Evolutionary conservation across 1,140 invertebrate species (phyloP).

Genomic region (Drosophila hydei): DNA sequence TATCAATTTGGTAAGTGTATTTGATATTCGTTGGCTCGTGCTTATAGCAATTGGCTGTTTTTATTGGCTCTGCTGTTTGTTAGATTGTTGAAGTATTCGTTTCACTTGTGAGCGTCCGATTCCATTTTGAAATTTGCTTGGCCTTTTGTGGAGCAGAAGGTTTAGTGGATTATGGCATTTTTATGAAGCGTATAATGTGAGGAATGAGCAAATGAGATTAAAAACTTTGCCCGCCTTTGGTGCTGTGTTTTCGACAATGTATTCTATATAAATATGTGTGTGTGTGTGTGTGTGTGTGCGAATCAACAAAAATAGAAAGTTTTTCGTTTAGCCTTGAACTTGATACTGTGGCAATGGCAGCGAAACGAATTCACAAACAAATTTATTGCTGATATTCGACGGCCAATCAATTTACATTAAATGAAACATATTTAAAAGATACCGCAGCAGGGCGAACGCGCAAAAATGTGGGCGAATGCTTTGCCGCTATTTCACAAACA

Average conservation of each 20-base stretch:
- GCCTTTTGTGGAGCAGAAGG: conserved; percentile 47
- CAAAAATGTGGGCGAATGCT: conserved; percentile 44
- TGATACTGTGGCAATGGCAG: conserved; percentile 54
- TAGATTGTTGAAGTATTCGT: conserved; percentile 53
- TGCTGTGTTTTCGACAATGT: conserved; percentile 14
- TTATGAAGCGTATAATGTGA: conserved; percentile 73
- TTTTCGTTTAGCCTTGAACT: conserved; percentile 28
- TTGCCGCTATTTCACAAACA: conserved; percentile 61
- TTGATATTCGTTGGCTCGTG: background rate
- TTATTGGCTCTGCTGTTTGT: conserved; percentile 52
- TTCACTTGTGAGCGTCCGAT: conserved; percentile 50
- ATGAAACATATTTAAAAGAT: conserved; percentile 44
- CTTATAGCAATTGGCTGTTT: conserved; percentile 11
- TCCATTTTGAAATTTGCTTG: conserved; percentile 32
- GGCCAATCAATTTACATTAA: conserved; percentile 82
- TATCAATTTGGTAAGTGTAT: conserved; percentile 7
- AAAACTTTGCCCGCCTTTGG: conserved; percentile 42
- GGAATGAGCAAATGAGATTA: conserved; percentile 75
- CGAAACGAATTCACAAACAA: conserved; percentile 60
- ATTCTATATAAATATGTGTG: conserved; percentile 9
- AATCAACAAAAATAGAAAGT: conserved; percentile 2
- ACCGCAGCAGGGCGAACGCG: conserved; percentile 27
- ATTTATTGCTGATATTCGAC: conserved; percentile 69
- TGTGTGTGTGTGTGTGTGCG: background rate
- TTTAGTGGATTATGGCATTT: conserved; percentile 69